Conservation (phyloP, 2,797 vertebrate species). For the Prunella strophiata region DNA sequence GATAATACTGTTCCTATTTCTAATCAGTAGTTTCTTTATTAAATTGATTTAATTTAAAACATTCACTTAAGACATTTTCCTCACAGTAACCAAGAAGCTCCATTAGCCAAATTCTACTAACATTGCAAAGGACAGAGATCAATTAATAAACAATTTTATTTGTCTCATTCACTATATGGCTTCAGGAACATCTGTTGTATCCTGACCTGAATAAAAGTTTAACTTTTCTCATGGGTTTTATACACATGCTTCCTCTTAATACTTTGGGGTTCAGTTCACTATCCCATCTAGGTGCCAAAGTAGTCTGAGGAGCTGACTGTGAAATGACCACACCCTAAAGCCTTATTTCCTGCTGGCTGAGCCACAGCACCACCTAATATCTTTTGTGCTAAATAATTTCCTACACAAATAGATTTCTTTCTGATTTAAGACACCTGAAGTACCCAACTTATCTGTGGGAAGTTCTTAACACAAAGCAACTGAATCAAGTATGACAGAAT, state of each 20-base stretch:
- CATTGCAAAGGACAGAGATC: neutral
- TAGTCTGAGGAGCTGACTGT: neutral
- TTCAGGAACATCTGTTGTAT: neutral
- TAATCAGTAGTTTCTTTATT: slow-evolving; percentile 16
- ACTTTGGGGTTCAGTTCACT: neutral
- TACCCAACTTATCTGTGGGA: neutral
- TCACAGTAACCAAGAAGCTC: neutral
- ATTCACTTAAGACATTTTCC: neutral
- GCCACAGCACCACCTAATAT: neutral
- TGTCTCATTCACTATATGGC: neutral
- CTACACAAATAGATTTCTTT: neutral
- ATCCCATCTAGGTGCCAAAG: neutral
- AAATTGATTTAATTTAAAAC: neutral
- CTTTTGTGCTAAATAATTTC: neutral
- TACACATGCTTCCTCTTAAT: neutral
- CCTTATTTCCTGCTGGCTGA: neutral
- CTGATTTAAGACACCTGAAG: neutral
- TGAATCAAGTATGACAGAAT: neutral
- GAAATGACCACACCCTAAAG: neutral
- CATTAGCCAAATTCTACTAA: neutral
- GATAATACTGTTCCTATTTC: neutral
- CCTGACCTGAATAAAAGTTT: neutral
- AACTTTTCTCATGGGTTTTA: neutral
- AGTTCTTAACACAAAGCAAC: neutral
- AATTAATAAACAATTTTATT: neutral